Conservation (phyloP, 1,140 invertebrate genomes). For the Papilio polytes region DNA sequence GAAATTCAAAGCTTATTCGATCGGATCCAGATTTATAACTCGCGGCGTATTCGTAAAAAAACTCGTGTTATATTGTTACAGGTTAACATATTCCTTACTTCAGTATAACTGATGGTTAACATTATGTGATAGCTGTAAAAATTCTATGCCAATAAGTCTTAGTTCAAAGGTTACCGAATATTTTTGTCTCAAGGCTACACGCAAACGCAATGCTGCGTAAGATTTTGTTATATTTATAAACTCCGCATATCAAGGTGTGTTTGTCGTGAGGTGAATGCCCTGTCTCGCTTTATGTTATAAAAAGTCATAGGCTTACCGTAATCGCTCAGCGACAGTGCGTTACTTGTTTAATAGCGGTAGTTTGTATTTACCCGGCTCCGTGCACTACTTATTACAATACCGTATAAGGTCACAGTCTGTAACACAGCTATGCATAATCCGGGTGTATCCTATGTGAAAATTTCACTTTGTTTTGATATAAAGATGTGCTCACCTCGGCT, state of each 20-base stretch:
- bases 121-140: not conserved
- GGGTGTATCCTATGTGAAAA: not conserved
- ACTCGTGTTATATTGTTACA: slow-evolving; percentile 22
- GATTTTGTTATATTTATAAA: slow-evolving; percentile 22
- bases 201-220: not conserved
- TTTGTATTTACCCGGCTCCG: slow-evolving; percentile 2
- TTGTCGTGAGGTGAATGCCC: slow-evolving; percentile 6
- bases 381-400: slow-evolving; percentile 19
- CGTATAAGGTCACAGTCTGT: slow-evolving; percentile 12
- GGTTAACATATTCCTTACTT: not conserved
- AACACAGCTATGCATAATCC: not conserved
- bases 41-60: not conserved
- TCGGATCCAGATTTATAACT: slow-evolving; percentile 35
- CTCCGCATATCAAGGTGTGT: slow-evolving; percentile 2
- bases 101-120: not conserved
- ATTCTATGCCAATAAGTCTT: not conserved
- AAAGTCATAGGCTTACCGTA: slow-evolving; percentile 14
- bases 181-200: slow-evolving; percentile 19
- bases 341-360: slow-evolving; percentile 22
- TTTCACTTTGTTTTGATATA: no score
- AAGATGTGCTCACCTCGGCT: no score
- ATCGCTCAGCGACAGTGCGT: slow-evolving; percentile 15
- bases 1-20: slow-evolving; percentile 37
- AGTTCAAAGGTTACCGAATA: slow-evolving; percentile 5
- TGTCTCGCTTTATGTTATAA: slow-evolving; percentile 12